Evolutionary conservation across 2,888 invertebrate genomes (phyloP).

Genomic region (Euphydryas editha): DNA sequence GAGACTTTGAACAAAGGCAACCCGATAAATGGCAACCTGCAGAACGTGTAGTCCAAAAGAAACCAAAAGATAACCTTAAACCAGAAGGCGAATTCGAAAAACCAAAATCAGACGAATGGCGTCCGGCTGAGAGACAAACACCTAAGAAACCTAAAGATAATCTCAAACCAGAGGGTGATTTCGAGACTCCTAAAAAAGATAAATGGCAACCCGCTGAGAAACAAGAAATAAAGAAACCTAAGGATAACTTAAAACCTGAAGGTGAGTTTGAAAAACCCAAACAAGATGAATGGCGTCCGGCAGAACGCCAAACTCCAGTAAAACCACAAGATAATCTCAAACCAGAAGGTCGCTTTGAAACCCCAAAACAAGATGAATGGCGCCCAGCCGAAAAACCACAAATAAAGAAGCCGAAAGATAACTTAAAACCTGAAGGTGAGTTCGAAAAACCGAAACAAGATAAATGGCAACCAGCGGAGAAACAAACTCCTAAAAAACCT

Average conservation of each 20-base stretch:
- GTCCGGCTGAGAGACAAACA: conserved; percentile 70
- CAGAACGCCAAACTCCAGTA: conserved; percentile 76
- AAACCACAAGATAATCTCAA: conserved; percentile 64
- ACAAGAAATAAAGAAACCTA: conserved; percentile 78
- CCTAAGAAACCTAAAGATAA: conserved; percentile 76
- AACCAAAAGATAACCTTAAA: conserved; percentile 77
- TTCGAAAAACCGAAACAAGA: conserved; percentile 64
- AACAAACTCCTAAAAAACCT: conserved; percentile 66
- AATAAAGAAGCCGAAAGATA: conserved; percentile 64
- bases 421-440: conserved; percentile 81
- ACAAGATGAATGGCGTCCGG: conserved; percentile 60
- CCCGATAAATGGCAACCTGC: conserved; percentile 72
- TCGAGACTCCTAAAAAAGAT: conserved; percentile 63
- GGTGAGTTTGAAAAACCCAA: conserved; percentile 78
- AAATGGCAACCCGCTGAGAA: conserved; percentile 79
- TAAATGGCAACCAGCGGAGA: conserved; percentile 68
- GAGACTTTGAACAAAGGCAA: conserved; percentile 86
- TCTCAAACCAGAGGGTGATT: conserved; percentile 77
- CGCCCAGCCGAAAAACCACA: conserved; percentile 59
- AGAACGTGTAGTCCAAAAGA: conserved; percentile 55
- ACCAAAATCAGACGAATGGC: conserved; percentile 66
- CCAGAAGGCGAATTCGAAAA: conserved; percentile 81
- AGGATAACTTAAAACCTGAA: conserved; percentile 80
- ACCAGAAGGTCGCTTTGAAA: conserved; percentile 78
- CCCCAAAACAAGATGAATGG: conserved; percentile 61